These are phyloP conservation scores for Colistium nudipinnis DNA, from an alignment of 2,113 vertebrate species.

Conservation along the genomic window DNA sequence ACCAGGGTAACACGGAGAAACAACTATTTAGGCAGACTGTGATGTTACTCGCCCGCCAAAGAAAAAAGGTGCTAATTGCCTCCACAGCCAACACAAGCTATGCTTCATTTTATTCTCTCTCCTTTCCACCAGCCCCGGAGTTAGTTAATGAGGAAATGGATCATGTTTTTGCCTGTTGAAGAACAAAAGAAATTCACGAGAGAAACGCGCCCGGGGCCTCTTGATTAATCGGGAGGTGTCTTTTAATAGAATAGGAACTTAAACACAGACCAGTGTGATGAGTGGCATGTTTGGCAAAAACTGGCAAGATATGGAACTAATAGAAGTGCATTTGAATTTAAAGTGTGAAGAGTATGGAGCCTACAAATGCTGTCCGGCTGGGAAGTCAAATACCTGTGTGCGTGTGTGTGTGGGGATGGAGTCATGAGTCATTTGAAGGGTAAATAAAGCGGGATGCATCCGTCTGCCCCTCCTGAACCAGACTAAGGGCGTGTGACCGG, in stretches of 20 bases:
- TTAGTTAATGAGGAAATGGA: conserved; percentile 67
- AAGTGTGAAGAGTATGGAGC: conserved; percentile 30
- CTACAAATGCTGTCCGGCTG: conserved; percentile 66
- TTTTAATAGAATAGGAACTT: conserved; percentile 61
- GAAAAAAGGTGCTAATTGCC: conserved; percentile 70
- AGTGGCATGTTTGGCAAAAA: conserved; percentile 40
- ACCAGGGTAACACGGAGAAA: conserved; percentile 36
- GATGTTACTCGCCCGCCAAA: conserved; percentile 22
- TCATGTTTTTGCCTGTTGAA: conserved; percentile 57
- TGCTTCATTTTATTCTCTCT: conserved; percentile 37
- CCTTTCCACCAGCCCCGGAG: conserved; percentile 12
- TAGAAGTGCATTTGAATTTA: conserved; percentile 59
- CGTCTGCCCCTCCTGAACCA: conserved; percentile 65
- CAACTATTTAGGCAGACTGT: conserved; percentile 62
- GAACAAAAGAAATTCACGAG: conserved; percentile 33
- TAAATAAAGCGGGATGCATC: conserved; percentile 72
- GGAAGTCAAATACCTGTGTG: conserved; percentile 69
- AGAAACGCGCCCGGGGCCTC: conserved; percentile 25
- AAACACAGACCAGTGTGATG: conserved; percentile 58
- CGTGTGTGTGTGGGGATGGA: conserved; percentile 53
- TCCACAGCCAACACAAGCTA: conserved; percentile 43
- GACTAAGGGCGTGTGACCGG: conserved; percentile 58
- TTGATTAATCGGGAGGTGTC: conserved; percentile 58
- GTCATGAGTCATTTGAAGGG: conserved; percentile 75
- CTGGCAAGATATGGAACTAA: conserved; percentile 57